phyloP scores from a whole-genome alignment of 2,888 invertebrate genomes.

The Andricus curvator region DNA sequence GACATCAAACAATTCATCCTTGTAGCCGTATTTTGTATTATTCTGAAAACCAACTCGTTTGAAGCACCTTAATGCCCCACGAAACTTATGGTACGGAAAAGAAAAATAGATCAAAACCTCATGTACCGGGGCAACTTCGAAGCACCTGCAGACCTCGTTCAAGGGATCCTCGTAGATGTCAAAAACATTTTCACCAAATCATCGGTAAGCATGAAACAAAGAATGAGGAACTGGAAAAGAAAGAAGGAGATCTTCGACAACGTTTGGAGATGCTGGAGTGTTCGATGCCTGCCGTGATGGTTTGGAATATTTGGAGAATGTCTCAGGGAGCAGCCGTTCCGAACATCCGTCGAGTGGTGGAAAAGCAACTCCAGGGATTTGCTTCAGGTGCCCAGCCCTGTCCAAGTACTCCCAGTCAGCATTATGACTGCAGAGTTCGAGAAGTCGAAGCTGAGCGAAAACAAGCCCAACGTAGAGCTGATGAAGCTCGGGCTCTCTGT shows the following conservation, averaged over 20 bases:
- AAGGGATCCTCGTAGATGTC: constrained; percentile 47
- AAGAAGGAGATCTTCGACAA: constrained; percentile 79
- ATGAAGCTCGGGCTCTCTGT: constrained; percentile 65
- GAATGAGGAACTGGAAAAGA: constrained; percentile 79
- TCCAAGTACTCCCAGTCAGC: constrained; percentile 63
- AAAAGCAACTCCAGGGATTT: constrained; percentile 61
- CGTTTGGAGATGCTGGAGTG: constrained; percentile 82
- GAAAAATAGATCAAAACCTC: background rate
- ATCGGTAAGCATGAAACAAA: constrained; percentile 81
- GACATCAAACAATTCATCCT: too few relatives aligned
- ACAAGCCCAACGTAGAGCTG: constrained; percentile 60
- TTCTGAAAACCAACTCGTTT: too few relatives aligned
- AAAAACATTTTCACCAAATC: constrained; percentile 69
- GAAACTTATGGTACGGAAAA: background rate
- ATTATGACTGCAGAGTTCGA: constrained; percentile 68
- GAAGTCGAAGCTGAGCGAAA: constrained; percentile 69
- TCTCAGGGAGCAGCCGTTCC: constrained; percentile 56
- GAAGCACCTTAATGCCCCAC: background rate
- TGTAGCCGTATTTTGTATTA: too few relatives aligned
- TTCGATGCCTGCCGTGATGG: constrained; percentile 83
- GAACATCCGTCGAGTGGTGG: constrained; percentile 57
- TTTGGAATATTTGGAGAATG: constrained; percentile 81
- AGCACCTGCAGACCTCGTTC: constrained; percentile 5
- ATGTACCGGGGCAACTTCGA: background rate
- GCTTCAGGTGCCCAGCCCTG: constrained; percentile 21